Evolutionary conservation across 2,797 vertebrate species (phyloP).

Genomic region (Taeniopygia guttata): DNA sequence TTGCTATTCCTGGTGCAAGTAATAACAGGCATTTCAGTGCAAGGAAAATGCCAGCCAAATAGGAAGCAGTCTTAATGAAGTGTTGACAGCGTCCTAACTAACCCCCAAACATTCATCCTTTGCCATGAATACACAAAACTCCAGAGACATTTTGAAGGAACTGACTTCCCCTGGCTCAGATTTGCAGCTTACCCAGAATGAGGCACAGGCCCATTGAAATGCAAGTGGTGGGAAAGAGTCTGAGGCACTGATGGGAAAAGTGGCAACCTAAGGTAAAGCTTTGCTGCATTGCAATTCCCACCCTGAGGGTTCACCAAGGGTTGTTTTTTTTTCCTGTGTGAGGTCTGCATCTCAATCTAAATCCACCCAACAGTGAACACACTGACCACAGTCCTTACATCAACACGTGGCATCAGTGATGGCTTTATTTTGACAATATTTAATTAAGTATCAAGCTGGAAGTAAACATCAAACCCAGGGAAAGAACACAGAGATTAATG

Average conservation of each 20-base stretch:
- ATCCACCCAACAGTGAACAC: background rate
- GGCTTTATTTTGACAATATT: conserved; percentile 31
- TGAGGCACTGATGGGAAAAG: background rate
- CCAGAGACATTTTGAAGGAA: background rate
- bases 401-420: background rate
- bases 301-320: background rate
- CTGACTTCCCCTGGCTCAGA: background rate
- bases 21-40: background rate
- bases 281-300: background rate
- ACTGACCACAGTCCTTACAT: background rate
- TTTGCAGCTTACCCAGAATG: background rate
- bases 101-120: background rate
- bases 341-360: background rate
- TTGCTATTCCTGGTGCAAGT: background rate
- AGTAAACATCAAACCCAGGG: background rate
- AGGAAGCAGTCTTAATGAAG: conserved; percentile 5
- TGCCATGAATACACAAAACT: background rate
- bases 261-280: background rate
- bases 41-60: background rate
- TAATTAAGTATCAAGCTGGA: background rate
- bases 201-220: background rate
- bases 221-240: background rate
- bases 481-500: background rate
- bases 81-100: background rate
- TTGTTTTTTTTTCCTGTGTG: background rate